Evolutionary conservation across 2,797 vertebrate species (phyloP), one percentile per base, ranked within the genome.

Genomic region (Yasuhikotakia modesta): DNA sequence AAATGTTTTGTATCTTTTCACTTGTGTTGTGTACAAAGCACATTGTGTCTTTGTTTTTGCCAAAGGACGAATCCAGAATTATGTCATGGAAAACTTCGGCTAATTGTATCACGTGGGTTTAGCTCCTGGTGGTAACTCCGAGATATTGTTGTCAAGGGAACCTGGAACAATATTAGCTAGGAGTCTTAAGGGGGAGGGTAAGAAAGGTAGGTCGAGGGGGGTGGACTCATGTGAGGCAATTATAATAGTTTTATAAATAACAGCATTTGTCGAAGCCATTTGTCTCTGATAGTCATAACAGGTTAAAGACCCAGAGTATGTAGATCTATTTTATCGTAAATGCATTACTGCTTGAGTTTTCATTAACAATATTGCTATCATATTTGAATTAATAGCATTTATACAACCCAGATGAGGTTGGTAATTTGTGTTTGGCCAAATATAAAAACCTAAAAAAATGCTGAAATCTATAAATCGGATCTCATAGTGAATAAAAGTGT

Each of bases 71-170:
- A 88, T 87, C 84, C 85, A 83, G 81, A 87, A 89, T 91, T 81
- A 90, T 87, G 88, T 87, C 76, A 91, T 88, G 88, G 90, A 91
- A 93, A 92, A 88, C 85, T 83, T 87, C 46, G 57, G 81, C 85
- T 94, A 93, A 93, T 91, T 93, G 90, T 82, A 85, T 87, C 87
- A 8, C 89, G 87, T 86, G 90, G 90, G 91, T 89, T 87, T 83
- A 86, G 86, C 88, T 91, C 88, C 90, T 90, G 80, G 86, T 87
- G 83, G 19, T 87, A 85, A 88, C 78, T 85, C 89, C 91, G 81
- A 91, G 89, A 87, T 88, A 80, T 84, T 91, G 88, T 86, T 90
- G 89, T 93, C 91, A 90, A 83, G 89, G 86, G 90, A 93, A 85
- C 86, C 79, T 82, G 85, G 85, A 71, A 89, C 71, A 84, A 86